Evolutionary conservation across 1,140 invertebrate species (phyloP).

Genomic region (Drosophila santomea): DNA sequence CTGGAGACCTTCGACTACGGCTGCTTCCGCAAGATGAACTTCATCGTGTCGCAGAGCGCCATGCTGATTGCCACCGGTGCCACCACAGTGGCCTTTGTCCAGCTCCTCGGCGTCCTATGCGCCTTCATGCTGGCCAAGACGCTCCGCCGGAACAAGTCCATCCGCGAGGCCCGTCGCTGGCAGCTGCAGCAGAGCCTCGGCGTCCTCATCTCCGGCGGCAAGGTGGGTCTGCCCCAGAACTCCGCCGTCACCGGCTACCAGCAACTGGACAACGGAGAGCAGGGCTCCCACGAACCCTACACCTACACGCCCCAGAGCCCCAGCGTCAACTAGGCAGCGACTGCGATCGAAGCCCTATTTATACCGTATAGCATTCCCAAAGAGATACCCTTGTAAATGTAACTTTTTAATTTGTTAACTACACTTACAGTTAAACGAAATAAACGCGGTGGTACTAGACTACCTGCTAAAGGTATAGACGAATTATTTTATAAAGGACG

Average conservation of each 20-base stretch:
- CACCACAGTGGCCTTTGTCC: conserved; percentile 92
- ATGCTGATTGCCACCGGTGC: conserved; percentile 92
- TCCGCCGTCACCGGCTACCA: conserved; percentile 78
- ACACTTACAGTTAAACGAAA: conserved; percentile 48
- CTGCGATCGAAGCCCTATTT: conserved; percentile 6
- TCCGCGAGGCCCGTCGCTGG: conserved; percentile 89
- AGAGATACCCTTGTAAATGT: conserved; percentile 40
- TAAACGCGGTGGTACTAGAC: conserved; percentile 50
- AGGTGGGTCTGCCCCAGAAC: conserved; percentile 68
- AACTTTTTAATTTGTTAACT: conserved; percentile 37
- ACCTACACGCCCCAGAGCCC: conserved; percentile 80
- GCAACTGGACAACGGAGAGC: conserved; percentile 66
- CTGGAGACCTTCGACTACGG: conserved; percentile 86
- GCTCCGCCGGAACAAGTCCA: conserved; percentile 91
- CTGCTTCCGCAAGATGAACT: conserved; percentile 88
- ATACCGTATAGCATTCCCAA: conserved; percentile 25
- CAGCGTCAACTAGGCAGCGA: conserved; percentile 73
- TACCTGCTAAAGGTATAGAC: conserved; percentile 3
- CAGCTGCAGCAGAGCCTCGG: conserved; percentile 87
- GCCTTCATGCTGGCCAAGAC: conserved; percentile 93
- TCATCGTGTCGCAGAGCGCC: conserved; percentile 90
- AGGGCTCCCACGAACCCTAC: conserved; percentile 65
- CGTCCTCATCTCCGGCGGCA: conserved; percentile 80
- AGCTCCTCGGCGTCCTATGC: conserved; percentile 94
- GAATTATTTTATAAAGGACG: too few species aligned